Evolutionary conservation across 1,140 invertebrate genomes (phyloP).

Genomic region (Drosophila elegans): DNA sequence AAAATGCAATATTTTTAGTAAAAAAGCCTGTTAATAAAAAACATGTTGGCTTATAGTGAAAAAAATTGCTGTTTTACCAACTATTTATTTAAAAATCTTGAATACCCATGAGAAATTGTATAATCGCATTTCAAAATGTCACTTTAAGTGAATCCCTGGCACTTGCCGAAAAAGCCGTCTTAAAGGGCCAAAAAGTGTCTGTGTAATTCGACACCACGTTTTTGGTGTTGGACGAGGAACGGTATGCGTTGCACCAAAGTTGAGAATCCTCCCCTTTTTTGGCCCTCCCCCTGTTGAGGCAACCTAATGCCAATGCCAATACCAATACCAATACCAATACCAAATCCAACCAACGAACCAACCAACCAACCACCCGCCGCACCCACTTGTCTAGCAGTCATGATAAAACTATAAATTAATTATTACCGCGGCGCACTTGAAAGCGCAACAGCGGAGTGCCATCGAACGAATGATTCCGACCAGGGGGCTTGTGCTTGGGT

Average conservation of each 20-base stretch:
- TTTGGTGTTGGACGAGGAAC: not conserved
- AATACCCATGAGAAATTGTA: not conserved
- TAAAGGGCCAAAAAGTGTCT: not conserved
- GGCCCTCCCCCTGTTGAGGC: not conserved
- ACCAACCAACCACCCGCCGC: slow-evolving; percentile 12
- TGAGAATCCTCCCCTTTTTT: slow-evolving; percentile 30
- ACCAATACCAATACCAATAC: not conserved
- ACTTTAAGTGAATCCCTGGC: slow-evolving; percentile 7
- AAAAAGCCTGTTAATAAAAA: too few relatives aligned
- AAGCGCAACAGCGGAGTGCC: slow-evolving; percentile 44
- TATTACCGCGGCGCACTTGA: slow-evolving; percentile 83
- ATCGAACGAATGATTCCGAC: not conserved
- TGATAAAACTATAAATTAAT: slow-evolving; percentile 85
- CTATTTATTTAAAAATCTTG: too few relatives aligned
- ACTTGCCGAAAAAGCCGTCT: slow-evolving; percentile 14
- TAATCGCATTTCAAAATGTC: not conserved
- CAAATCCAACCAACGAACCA: too few relatives aligned
- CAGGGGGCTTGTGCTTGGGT: not conserved
- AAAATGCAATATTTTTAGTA: too few relatives aligned
- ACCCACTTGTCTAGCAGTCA: slow-evolving; percentile 74
- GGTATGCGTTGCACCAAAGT: too few relatives aligned
- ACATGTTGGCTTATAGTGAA: too few relatives aligned
- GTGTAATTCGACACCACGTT: slow-evolving; percentile 28
- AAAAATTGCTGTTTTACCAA: too few relatives aligned
- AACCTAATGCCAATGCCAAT: too few relatives aligned